Conservation (phyloP, 2,888 invertebrate genomes). For the Rutpela maculata region DNA sequence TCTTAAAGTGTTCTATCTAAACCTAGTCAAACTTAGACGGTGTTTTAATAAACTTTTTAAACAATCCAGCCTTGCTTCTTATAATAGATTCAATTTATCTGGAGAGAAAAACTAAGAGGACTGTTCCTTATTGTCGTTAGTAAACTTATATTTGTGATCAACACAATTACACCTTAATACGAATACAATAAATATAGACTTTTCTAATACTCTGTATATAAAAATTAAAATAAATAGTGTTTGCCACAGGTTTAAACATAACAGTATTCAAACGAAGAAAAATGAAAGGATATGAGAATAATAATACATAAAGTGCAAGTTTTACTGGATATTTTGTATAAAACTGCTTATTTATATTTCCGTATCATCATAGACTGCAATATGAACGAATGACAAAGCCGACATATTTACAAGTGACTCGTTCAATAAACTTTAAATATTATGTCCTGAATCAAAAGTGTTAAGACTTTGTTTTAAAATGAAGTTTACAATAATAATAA, state of each 20-base stretch:
- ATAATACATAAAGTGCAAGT: conserved; percentile 10
- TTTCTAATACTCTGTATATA: neutral
- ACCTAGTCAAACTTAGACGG: no score
- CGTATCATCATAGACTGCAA: neutral
- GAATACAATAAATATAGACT: neutral
- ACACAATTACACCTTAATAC: neutral
- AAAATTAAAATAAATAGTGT: neutral
- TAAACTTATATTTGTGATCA: no score
- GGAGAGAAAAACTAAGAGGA: no score
- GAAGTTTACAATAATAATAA: conserved; percentile 53
- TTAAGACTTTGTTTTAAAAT: conserved; percentile 41
- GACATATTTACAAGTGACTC: neutral
- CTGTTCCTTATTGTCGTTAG: no score
- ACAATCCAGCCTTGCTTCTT: no score
- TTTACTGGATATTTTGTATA: neutral
- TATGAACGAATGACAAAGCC: conserved; percentile 14
- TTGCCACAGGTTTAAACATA: neutral
- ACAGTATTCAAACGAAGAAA: neutral
- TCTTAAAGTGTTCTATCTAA: no score
- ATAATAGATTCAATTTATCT: no score
- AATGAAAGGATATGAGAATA: conserved; percentile 10
- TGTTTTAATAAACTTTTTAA: no score
- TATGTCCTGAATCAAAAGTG: conserved; percentile 17
- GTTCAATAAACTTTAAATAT: conserved; percentile 14
- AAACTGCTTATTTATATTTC: neutral